phyloP scores from a whole-genome alignment of 1,140 invertebrate species.

The Drosophila pectinifera region DNA sequence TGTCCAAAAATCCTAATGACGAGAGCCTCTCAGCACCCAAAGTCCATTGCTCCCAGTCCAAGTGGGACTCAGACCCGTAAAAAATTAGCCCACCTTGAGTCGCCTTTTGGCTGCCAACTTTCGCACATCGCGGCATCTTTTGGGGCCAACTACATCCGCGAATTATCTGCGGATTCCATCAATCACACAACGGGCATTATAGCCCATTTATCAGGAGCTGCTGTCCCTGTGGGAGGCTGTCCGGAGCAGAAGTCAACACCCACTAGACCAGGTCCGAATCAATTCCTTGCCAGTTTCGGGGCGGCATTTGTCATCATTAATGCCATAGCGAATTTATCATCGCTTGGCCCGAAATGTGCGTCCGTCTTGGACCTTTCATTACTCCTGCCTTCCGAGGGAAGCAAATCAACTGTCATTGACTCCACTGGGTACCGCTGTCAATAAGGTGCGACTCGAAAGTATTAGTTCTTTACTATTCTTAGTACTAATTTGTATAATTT shows the following conservation, averaged over 20 bases:
- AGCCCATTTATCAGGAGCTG: conserved; percentile 21
- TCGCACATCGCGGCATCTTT: background rate
- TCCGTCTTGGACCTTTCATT: conserved; percentile 69
- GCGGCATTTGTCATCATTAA: conserved; percentile 67
- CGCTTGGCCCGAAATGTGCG: conserved; percentile 25
- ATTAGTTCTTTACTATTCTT: conserved; percentile 22
- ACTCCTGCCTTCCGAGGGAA: conserved; percentile 46
- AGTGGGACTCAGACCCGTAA: background rate
- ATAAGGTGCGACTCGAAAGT: conserved; percentile 7
- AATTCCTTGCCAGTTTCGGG: conserved; percentile 35
- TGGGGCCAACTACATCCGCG: background rate
- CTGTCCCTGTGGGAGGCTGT: conserved; percentile 13
- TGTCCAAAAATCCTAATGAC: conserved; percentile 25
- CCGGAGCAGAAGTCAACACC: conserved; percentile 29
- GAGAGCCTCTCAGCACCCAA: conserved; percentile 3
- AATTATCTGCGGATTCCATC: conserved; percentile 27
- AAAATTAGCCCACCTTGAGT: too few species aligned
- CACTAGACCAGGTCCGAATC: conserved; percentile 37
- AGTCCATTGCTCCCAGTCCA: conserved; percentile 22
- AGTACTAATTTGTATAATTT: background rate
- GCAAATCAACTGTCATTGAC: conserved; percentile 50
- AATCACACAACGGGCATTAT: conserved; percentile 16
- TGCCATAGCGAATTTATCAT: conserved; percentile 55
- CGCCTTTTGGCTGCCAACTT: conserved; percentile 9
- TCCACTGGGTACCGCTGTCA: conserved; percentile 21